Evolutionary conservation across 2,113 vertebrate genomes (phyloP), one percentile per base, ranked within the genome.

Genomic region (Hydropotes inermis): DNA sequence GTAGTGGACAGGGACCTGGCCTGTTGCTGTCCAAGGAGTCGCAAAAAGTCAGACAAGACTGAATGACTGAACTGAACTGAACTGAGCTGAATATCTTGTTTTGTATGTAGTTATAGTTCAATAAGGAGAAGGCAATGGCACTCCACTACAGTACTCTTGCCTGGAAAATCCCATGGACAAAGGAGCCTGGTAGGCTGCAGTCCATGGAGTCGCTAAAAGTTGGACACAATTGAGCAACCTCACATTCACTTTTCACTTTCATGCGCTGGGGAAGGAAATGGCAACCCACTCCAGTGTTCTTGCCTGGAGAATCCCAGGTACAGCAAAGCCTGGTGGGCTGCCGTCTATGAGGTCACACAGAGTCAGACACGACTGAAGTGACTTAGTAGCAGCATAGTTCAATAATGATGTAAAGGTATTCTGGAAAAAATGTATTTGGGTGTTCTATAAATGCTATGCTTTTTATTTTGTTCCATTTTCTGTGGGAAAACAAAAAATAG

Each of bases 21-120:
- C 5, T 39, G 10, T n/a, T 74, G 67, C 67, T 23, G n/a, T 13
- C 67, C 19, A 74, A 74, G n/a, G n/a, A 39, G 17, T 6, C 5
- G 2, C 19, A 39, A 74, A 74, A 10, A 6, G n/a, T 74, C 0
- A 0, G 67, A 39, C n/a, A 74, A 0, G n/a, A 39, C n/a, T 39
- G 67, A 39, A 11, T 0, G 10, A 39, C 10, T 74, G 67, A 39
- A 21, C 23, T 74, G n/a, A 74, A 67, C 17, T 52, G 30, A 64
- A 67, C 64, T 15, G 64, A 36, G 11, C 17, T 39, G 67, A 39
- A 45, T 54, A 76, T 50, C 6, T 17, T 94, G 58, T 55, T 83
- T 83, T 23, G 30, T 55, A 23, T 30, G 15, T 28, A 86, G 16
- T 61, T 50, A 45, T n/a, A 86, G 50, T 87, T 50, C 57, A 7